These are phyloP conservation scores for Lasius fuliginosus DNA, from an alignment of 2,888 invertebrate species.

Conservation along the genomic window DNA sequence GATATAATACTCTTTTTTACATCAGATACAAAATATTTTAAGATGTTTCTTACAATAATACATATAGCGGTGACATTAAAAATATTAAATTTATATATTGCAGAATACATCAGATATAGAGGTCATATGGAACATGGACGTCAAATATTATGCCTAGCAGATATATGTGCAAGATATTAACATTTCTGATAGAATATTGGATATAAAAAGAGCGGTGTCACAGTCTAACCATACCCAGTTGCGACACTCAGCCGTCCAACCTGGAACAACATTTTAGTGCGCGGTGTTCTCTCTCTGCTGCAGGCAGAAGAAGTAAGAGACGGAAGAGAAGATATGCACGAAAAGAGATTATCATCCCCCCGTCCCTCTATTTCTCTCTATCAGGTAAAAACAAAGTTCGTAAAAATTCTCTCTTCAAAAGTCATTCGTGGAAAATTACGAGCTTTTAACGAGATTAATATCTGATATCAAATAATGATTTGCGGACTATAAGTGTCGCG, in stretches of 20 bases:
- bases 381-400: neutral
- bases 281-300: neutral
- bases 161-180: neutral
- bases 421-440: neutral
- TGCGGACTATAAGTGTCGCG: neutral
- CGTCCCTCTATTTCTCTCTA: neutral
- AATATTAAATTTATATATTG: neutral
- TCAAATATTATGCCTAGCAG: neutral
- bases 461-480: neutral
- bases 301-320: neutral
- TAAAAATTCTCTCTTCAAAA: neutral
- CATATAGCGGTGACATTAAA: neutral
- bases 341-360: neutral
- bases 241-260: too few relatives aligned
- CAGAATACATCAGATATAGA: neutral
- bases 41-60: neutral
- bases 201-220: neutral
- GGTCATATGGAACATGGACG: neutral
- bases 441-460: neutral
- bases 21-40: neutral
- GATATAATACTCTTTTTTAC: neutral
- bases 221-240: too few relatives aligned
- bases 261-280: too few relatives aligned
- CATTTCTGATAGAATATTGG: neutral
- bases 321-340: neutral